Evolutionary conservation across 1,140 invertebrate species (phyloP).

Genomic region (Ridgeia piscesae): DNA sequence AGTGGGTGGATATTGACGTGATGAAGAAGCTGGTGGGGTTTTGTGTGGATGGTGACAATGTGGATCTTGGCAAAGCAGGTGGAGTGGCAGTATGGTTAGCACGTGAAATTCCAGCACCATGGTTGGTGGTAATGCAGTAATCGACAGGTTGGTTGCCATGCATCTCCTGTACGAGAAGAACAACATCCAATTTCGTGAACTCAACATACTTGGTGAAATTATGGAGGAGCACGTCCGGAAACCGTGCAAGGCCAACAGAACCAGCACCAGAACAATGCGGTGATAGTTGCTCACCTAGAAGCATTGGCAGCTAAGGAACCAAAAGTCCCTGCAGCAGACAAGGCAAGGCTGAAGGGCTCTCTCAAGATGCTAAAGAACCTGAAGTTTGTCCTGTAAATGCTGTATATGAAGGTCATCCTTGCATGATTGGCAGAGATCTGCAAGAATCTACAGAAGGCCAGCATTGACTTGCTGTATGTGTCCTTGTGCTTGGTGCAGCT

Average conservation of each 20-base stretch:
- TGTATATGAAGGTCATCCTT: slow-evolving; percentile 2
- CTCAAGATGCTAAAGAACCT: too few species aligned
- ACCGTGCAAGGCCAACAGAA: not conserved
- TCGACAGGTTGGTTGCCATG: not conserved
- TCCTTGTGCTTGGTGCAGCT: not conserved
- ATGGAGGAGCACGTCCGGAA: not conserved
- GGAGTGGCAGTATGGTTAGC: slow-evolving; percentile 11
- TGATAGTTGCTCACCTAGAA: slow-evolving; percentile 2
- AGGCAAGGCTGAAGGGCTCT: too few species aligned
- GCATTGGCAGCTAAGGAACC: not conserved
- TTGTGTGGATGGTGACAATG: slow-evolving; percentile 11
- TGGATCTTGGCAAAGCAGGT: slow-evolving; percentile 10
- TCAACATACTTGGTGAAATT: too few species aligned
- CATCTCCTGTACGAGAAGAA: too few species aligned
- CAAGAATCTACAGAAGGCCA: not conserved
- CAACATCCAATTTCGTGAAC: too few species aligned
- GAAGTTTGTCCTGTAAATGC: too few species aligned
- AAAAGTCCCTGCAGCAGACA: too few species aligned
- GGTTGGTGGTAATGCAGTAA: slow-evolving; percentile 2
- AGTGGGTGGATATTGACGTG: not conserved
- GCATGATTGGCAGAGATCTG: not conserved
- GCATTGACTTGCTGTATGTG: slow-evolving; percentile 11
- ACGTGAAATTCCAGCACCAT: not conserved
- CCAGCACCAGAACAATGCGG: not conserved
- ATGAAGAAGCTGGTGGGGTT: slow-evolving; percentile 4